Percentiles rank a stretch among this genome's conserved stretches.
Conservation (phyloP, 2,888 invertebrate species). For the Dichetophora obliterata region DNA sequence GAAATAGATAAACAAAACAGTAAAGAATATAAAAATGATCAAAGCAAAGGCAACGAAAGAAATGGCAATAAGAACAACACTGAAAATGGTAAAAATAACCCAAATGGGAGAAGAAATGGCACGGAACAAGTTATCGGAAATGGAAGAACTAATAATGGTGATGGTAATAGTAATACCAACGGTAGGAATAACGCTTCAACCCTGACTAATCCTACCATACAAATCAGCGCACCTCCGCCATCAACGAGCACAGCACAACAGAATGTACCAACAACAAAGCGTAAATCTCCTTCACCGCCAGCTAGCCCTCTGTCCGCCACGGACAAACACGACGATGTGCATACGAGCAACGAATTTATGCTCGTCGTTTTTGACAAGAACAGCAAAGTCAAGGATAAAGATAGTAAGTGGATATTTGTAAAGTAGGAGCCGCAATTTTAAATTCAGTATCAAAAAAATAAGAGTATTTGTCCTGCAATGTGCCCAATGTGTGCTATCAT, state of each 20-base stretch:
- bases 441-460: no score
- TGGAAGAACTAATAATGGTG: neutral
- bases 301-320: constrained; percentile 41
- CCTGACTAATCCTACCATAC: constrained; percentile 58
- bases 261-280: constrained; percentile 19
- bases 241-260: neutral
- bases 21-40: neutral
- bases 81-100: neutral
- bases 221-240: constrained; percentile 64
- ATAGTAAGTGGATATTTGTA: constrained; percentile 66
- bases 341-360: constrained; percentile 86
- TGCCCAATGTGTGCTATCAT: no score
- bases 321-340: constrained; percentile 70
- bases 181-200: constrained; percentile 35
- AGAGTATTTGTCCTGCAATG: no score
- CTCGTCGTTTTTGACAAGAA: constrained; percentile 77
- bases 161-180: constrained; percentile 19
- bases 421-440: neutral
- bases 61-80: neutral
- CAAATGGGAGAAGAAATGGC: neutral
- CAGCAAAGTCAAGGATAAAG: constrained; percentile 71
- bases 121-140: neutral
- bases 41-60: neutral
- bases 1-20: neutral
- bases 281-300: constrained; percentile 38